Evolutionary conservation across 2,888 invertebrate species (phyloP).

Genomic region (Hydriomena furcata): DNA sequence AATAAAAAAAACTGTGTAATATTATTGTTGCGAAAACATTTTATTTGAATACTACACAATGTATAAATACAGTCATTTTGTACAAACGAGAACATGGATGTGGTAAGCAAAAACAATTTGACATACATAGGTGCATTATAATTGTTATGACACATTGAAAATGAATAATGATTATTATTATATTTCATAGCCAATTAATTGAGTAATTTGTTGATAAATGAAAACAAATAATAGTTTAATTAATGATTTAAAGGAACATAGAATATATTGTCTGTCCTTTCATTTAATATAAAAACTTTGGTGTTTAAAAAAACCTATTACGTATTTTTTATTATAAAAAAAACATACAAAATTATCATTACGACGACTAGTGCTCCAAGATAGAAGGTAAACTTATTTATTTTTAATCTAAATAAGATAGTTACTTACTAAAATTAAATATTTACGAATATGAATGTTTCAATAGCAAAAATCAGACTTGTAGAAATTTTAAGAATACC

Average conservation of each 20-base stretch:
- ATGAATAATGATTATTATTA: no score
- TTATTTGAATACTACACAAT: slow-evolving; percentile 50
- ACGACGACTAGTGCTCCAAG: slow-evolving; percentile 47
- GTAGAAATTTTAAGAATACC: slow-evolving; percentile 26
- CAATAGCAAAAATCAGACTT: slow-evolving; percentile 41
- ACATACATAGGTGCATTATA: no score
- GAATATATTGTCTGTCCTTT: background rate
- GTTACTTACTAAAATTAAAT: slow-evolving; percentile 21
- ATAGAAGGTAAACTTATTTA: slow-evolving; percentile 38
- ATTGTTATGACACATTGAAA: no score
- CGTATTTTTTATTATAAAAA: slow-evolving; percentile 45
- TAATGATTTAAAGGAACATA: no score
- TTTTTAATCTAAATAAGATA: slow-evolving; percentile 11
- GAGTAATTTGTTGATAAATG: no score
- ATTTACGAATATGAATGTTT: slow-evolving; percentile 26
- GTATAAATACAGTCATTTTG: slow-evolving; percentile 69
- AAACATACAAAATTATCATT: slow-evolving; percentile 35
- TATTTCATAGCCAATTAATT: no score
- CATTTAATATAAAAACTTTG: slow-evolving; percentile 22
- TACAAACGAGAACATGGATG: slow-evolving; percentile 45
- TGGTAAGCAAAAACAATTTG: slow-evolving; percentile 28
- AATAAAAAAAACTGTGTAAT: background rate
- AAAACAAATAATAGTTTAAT: no score
- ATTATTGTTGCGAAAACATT: slow-evolving; percentile 67
- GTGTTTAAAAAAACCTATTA: slow-evolving; percentile 40